Evolutionary conservation across 1,140 invertebrate genomes (phyloP).

Genomic region (Coptotermes formosanus): DNA sequence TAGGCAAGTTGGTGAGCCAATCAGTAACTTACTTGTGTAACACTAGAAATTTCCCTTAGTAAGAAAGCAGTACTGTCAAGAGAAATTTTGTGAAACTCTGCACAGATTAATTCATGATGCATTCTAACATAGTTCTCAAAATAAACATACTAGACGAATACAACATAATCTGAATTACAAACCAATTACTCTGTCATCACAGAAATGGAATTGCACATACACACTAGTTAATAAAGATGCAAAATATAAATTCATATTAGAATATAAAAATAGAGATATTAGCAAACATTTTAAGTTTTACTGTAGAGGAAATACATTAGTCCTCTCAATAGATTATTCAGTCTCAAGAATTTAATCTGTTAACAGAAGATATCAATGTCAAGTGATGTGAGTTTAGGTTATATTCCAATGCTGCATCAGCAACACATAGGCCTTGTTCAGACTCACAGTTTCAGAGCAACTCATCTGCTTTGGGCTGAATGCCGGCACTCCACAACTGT

Average conservation of each 20-base stretch:
- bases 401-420: not conserved
- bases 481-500: not conserved
- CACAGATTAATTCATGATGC: not conserved
- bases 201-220: slow-evolving; percentile 10
- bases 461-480: too few relatives aligned
- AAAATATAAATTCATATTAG: slow-evolving; percentile 22
- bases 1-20: too few relatives aligned
- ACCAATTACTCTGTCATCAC: slow-evolving; percentile 1
- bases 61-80: too few relatives aligned
- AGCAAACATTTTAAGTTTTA: slow-evolving; percentile 21
- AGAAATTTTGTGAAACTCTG: not conserved
- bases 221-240: not conserved
- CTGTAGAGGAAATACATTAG: not conserved
- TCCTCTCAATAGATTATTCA: not conserved
- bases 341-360: not conserved
- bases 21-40: too few relatives aligned
- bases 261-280: slow-evolving; percentile 24
- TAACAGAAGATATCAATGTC: not conserved
- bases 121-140: not conserved
- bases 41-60: too few relatives aligned
- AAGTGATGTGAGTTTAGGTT: not conserved
- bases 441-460: not conserved
- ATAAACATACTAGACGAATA: not conserved
- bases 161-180: not conserved
- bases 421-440: not conserved